phyloP scores from a whole-genome alignment of 2,888 invertebrate species.

The Leptopilina myrica region DNA sequence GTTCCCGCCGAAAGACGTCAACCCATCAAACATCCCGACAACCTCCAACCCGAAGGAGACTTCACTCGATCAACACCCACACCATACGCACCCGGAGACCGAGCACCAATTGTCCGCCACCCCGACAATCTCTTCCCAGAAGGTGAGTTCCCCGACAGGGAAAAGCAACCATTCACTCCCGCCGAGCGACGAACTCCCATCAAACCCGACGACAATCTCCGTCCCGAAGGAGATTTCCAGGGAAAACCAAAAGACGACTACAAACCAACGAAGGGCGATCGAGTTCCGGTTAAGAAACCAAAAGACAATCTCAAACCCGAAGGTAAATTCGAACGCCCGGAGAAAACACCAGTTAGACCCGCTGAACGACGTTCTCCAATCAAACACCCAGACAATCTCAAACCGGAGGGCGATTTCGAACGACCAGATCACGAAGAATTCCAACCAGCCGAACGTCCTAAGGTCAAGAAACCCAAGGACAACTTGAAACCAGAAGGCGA shows the following conservation, averaged over 20 bases:
- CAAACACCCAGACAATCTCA: constrained; percentile 74
- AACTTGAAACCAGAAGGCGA: constrained; percentile 66
- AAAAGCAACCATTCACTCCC: constrained; percentile 74
- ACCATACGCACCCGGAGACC: constrained; percentile 75
- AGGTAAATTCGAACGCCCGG: constrained; percentile 72
- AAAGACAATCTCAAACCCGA: constrained; percentile 74
- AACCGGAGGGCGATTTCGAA: constrained; percentile 78
- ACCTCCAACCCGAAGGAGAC: constrained; percentile 78
- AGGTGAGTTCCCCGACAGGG: constrained; percentile 77
- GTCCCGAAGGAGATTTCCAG: constrained; percentile 70
- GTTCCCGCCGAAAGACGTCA: constrained; percentile 75
- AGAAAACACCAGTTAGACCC: constrained; percentile 63
- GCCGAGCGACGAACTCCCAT: constrained; percentile 72
- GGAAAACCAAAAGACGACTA: constrained; percentile 77
- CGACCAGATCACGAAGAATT: constrained; percentile 74
- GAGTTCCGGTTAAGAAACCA: constrained; percentile 74
- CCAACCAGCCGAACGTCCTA: constrained; percentile 74
- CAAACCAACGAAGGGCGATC: constrained; percentile 77
- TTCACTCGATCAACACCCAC: constrained; percentile 77
- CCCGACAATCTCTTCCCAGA: constrained; percentile 76
- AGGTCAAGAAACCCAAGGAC: constrained; percentile 65
- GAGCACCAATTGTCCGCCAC: constrained; percentile 68
- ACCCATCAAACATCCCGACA: constrained; percentile 75
- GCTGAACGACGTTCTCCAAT: constrained; percentile 74
- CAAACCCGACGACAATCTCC: constrained; percentile 79